phyloP scores from a whole-genome alignment of 2,797 vertebrate genomes.

The Margarornis squamiger region DNA sequence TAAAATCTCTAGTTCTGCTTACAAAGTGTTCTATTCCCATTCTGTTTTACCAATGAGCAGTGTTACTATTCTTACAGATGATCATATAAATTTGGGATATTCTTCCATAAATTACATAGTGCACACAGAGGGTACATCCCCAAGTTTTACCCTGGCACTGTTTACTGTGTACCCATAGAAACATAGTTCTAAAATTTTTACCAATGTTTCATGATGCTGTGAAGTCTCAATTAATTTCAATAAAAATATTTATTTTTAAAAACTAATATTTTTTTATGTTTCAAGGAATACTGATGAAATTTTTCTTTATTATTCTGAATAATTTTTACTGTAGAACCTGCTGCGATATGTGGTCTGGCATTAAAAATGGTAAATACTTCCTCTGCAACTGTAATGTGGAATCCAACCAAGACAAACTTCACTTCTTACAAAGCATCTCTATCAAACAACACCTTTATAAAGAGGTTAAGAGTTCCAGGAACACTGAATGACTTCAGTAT shows the following conservation, averaged over 20 bases:
- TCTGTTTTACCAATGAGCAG: background rate
- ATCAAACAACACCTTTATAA: slow-evolving; percentile 65
- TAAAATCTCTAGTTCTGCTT: background rate
- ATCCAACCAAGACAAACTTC: slow-evolving; percentile 76
- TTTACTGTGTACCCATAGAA: background rate
- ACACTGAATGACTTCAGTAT: slow-evolving; percentile 70
- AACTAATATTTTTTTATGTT: background rate
- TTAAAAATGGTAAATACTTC: slow-evolving; percentile 76
- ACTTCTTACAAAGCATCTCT: slow-evolving; percentile 82
- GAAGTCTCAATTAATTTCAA: background rate
- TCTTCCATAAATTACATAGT: background rate
- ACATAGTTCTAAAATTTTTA: background rate
- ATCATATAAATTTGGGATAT: background rate
- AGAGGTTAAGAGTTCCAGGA: slow-evolving; percentile 69
- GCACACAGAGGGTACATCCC: background rate
- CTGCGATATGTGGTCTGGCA: slow-evolving; percentile 78
- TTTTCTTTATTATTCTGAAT: background rate
- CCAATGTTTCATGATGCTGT: background rate
- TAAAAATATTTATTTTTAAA: background rate
- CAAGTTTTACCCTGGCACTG: background rate
- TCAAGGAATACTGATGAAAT: background rate
- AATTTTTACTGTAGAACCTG: slow-evolving; percentile 74
- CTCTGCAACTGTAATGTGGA: slow-evolving; percentile 80
- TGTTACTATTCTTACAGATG: background rate
- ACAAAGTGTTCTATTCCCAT: background rate